Evolutionary conservation across 2,113 vertebrate species (phyloP).

Genomic region (Campylomormyrus numenius): DNA sequence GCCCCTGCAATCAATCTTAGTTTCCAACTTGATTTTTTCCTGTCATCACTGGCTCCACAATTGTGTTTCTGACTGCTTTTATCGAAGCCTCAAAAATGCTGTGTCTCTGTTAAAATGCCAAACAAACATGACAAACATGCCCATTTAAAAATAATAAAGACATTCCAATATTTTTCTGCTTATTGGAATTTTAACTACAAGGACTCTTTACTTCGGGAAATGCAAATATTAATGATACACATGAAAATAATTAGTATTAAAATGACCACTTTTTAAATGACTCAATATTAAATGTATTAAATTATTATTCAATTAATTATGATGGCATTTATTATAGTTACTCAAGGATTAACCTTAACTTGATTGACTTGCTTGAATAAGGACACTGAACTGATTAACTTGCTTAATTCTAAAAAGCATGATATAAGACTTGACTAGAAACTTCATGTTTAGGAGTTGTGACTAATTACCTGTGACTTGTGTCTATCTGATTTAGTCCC

Average conservation of each 20-base stretch:
- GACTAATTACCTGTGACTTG: background rate
- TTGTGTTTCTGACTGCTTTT: background rate
- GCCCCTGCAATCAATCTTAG: background rate
- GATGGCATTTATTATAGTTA: background rate
- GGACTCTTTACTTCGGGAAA: background rate
- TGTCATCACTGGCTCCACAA: background rate
- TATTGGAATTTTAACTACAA: background rate
- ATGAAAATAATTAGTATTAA: background rate
- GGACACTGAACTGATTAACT: background rate
- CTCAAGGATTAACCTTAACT: background rate
- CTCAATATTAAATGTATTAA: background rate
- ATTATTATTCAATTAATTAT: background rate
- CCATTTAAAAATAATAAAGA: background rate
- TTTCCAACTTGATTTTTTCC: background rate
- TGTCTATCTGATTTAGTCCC: background rate
- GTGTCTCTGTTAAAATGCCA: background rate
- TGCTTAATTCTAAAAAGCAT: background rate
- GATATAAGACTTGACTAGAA: background rate
- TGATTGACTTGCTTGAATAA: background rate
- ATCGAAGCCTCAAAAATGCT: background rate
- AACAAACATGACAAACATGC: no score
- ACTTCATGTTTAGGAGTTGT: background rate
- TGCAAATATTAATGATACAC: background rate
- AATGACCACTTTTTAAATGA: background rate
- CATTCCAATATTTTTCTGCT: background rate